Evolutionary conservation across 2,797 vertebrate species (phyloP), one percentile per base, ranked within the genome.

Genomic region (Mus spretus): DNA sequence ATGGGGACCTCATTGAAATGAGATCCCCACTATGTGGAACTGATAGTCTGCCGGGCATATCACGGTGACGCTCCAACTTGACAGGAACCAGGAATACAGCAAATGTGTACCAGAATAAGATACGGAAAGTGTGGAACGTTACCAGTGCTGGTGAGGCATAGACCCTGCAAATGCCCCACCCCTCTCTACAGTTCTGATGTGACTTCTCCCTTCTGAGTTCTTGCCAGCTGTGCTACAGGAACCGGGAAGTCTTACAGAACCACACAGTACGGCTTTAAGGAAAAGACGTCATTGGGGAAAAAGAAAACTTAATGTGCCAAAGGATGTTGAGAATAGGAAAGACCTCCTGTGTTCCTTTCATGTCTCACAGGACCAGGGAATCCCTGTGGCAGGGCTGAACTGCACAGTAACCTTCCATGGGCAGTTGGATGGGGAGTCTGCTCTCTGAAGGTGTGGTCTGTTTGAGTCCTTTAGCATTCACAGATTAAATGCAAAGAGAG

Each of bases 281-380:
- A 50, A 89, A 93, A 96, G 24, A 17, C 26, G 40, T 91, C 1
- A 65, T 3, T 55, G 44, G 61, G 24, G 28, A 55, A 22, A 53
- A 72, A 75, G 47, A 55, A 88, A 59, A 89, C 6, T 20, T 50
- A 17, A 24, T 19, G 6, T 12, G n/a, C 6, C 63, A 67, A 90
- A 37, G 19, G 34, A 70, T 44, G 0, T 12, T 26, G 17, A 44
- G 67, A 57, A 20, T 34, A 37, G 28, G 67, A 59, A 87, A 77
- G 34, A 14, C 2, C 37, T 44, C 2, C 3, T 7, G n/a, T 7
- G 1, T 44, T 40, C 44, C 22, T 55, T 24, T 3, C 10, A 0
- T n/a, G 24, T 10, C 10, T 47, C 53, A 50, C 2, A 37, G 12
- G 17, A 6, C 28, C 72, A 4, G 10, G 12, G 61, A n/a, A 2